A percentile compares a stretch with the other conserved stretches of the same genome.
Conservation (phyloP, 2,113 vertebrate genomes). For the Rhabdomys dilectus region DNA sequence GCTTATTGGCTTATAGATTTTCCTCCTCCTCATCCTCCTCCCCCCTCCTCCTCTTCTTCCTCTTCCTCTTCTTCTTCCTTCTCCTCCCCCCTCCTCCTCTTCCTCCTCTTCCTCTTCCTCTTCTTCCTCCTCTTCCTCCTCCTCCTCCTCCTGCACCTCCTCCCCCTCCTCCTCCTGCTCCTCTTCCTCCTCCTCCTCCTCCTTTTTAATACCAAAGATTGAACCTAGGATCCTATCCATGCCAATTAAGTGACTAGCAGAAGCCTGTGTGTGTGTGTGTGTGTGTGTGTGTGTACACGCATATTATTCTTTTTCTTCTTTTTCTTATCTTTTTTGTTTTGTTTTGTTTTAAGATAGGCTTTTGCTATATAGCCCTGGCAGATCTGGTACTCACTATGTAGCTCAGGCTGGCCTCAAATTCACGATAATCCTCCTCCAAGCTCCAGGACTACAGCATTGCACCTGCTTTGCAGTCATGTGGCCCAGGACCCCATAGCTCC, state of each 20-base stretch:
- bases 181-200: neutral
- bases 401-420: neutral
- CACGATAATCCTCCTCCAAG: neutral
- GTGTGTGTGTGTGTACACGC: too few species aligned
- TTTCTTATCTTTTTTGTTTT: neutral
- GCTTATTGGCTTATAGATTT: neutral
- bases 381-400: neutral
- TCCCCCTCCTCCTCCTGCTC: neutral
- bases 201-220: neutral
- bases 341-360: neutral
- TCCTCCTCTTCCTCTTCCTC: neutral
- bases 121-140: too few species aligned
- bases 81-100: neutral
- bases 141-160: neutral
- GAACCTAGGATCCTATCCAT: neutral
- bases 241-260: neutral
- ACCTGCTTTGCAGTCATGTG: neutral
- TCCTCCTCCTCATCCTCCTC: neutral
- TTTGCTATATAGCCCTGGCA: neutral
- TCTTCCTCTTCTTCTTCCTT: too few species aligned
- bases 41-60: neutral
- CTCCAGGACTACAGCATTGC: too few species aligned
- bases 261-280: too few species aligned
- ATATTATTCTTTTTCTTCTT: neutral
- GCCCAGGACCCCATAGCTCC: fast-evolving